These are phyloP conservation scores for Ichneumoninae sp. DNA, from an alignment of 2,888 invertebrate species.

Conservation along the genomic window DNA sequence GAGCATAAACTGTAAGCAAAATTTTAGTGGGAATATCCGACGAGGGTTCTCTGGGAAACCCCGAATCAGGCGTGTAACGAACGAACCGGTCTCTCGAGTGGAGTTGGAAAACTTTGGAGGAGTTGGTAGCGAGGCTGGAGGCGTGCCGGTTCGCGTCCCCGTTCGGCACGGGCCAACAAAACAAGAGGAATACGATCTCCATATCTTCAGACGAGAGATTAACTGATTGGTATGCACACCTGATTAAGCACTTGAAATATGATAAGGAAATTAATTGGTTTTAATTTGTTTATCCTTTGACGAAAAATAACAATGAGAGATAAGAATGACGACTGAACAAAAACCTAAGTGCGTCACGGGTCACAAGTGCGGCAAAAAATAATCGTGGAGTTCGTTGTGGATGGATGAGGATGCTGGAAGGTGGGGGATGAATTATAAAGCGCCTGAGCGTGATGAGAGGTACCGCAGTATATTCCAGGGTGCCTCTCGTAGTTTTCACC, in stretches of 20 bases:
- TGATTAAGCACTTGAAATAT: too few relatives aligned
- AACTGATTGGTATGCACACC: too few relatives aligned
- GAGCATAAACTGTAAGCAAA: slow-evolving; percentile 59
- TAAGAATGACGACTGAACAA: neutral
- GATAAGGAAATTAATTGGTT: too few relatives aligned
- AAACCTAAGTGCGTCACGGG: slow-evolving; percentile 42
- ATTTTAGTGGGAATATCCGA: slow-evolving; percentile 3
- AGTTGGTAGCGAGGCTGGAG: slow-evolving; percentile 23
- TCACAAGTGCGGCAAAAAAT: neutral
- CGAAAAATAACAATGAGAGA: too few relatives aligned
- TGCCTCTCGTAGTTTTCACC: slow-evolving; percentile 47
- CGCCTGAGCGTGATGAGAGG: slow-evolving; percentile 80
- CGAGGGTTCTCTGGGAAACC: slow-evolving; percentile 37
- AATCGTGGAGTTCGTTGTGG: neutral
- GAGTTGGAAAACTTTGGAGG: slow-evolving; percentile 61
- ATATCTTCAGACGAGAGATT: too few relatives aligned
- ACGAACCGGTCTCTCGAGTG: slow-evolving; percentile 52
- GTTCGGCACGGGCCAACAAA: slow-evolving; percentile 30
- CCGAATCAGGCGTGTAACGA: slow-evolving; percentile 36
- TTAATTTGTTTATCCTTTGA: too few relatives aligned
- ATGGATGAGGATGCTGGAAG: slow-evolving; percentile 53
- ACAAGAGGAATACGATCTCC: slow-evolving; percentile 40
- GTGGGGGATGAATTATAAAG: slow-evolving; percentile 83
- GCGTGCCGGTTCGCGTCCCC: slow-evolving; percentile 41
- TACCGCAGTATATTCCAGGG: slow-evolving; percentile 74